Base-by-base conservation (phyloP, 2,113 vertebrate species). In the Sciurus niger region DNA sequence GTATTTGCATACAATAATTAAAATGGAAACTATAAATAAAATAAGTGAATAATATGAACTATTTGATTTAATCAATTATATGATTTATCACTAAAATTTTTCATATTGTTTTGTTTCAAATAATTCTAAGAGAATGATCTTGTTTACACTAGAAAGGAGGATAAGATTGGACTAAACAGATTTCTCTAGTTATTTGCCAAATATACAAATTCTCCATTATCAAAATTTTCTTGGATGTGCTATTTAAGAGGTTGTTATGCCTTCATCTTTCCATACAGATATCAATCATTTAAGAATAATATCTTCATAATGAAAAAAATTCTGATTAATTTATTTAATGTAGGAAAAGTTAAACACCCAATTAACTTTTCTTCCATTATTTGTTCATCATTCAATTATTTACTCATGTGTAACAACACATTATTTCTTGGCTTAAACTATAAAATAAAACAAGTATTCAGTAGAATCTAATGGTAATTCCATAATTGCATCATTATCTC, bases 91-190 rank as follows among this genome's bases (percentile, higher is more conserved):
- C 46, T 88, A 67, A 94, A 65, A 76, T 7, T 68, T 78, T 43
- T 74, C 58, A 4, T 48, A 74, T 58, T 80, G 18, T 28, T 55
- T 91, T 65, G 11, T 68, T 76, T 88, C 30, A 97, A 58, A 79
- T 77, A 78, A 58, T 83, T 78, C 16, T 55, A 92, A 93, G 32
- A 32, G 83, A 97, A 97, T 55, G 16, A 1, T 76, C 95, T 60
- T 84, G 2, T 88, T 73, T 89, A 68, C 13, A 80, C n/a, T n/a
- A 91, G 43, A 86, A 86, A 40, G 30, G 20, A 43, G 43, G 58
- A 25, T 37, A 70, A 63, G 67, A 85, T 53, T 94, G 83, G 10
- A 89, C 46, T n/a, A 65, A 63, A 94, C 30, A 34, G 91, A 58
- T 58, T 1, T 79, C 12, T 74, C 0, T 72, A n/a, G 3, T 77